phyloP scores from a whole-genome alignment of 2,113 vertebrate genomes.

The Paraplagusia blochii region DNA sequence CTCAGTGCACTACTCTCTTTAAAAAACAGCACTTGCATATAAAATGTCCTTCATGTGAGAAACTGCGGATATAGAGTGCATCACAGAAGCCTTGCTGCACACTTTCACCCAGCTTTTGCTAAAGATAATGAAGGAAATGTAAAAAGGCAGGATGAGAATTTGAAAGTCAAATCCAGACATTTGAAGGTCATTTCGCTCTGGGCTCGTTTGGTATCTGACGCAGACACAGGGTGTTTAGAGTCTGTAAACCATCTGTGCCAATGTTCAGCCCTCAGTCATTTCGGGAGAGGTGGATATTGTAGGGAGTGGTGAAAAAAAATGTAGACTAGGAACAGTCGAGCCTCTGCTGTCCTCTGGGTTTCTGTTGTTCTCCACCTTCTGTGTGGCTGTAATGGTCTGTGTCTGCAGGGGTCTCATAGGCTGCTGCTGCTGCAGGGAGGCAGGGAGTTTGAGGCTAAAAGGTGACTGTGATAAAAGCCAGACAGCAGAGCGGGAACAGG shows the following conservation, averaged over 20 bases:
- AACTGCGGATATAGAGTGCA: no score
- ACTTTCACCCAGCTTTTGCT: no score
- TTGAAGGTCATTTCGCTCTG: no score
- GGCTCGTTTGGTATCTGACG: no score
- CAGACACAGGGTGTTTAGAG: not conserved
- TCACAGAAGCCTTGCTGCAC: no score
- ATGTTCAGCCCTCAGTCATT: conserved; percentile 12
- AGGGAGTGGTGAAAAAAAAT: conserved; percentile 43
- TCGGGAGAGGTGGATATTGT: conserved; percentile 20
- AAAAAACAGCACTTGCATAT: no score
- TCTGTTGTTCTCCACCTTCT: conserved; percentile 46
- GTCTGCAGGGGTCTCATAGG: conserved; percentile 34
- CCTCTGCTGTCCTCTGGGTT: conserved; percentile 49
- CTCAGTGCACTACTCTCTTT: no score
- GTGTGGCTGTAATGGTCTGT: conserved; percentile 50
- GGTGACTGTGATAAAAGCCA: conserved; percentile 39
- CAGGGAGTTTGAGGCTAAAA: conserved; percentile 14
- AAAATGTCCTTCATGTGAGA: no score
- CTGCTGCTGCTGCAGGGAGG: conserved; percentile 32
- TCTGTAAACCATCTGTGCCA: conserved; percentile 53
- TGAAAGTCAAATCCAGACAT: no score
- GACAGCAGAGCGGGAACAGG: conserved; percentile 22
- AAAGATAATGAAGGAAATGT: no score
- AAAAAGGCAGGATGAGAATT: no score
- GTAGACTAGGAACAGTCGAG: conserved; percentile 54